Conservation (phyloP, 2,888 invertebrate species). For the Oscheius myriophilus region DNA sequence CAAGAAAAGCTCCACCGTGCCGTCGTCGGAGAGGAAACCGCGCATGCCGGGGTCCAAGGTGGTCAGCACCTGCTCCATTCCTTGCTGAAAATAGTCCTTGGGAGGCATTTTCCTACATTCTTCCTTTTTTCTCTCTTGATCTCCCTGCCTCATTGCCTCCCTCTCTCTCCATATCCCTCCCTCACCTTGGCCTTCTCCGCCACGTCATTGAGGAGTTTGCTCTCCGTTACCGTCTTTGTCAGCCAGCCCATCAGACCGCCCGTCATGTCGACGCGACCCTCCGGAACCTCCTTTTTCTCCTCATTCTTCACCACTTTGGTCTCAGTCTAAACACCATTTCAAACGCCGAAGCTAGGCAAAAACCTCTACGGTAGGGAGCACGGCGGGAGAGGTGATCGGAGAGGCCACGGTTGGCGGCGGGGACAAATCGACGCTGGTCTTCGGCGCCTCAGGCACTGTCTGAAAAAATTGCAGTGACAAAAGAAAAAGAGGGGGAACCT, state of each 20-base stretch:
- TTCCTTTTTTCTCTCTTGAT: too few relatives aligned
- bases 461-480: neutral
- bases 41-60: constrained; percentile 57
- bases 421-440: constrained; percentile 6
- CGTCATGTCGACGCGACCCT: constrained; percentile 39
- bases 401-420: constrained; percentile 9
- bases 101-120: too few relatives aligned
- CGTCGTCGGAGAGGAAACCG: constrained; percentile 45
- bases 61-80: constrained; percentile 52
- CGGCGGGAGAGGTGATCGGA: constrained; percentile 16
- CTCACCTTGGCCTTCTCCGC: constrained; percentile 46
- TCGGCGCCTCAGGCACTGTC: neutral
- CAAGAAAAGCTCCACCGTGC: constrained; percentile 28
- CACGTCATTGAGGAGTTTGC: constrained; percentile 43
- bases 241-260: constrained; percentile 53
- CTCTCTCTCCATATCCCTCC: too few relatives aligned
- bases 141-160: too few relatives aligned
- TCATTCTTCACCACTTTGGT: neutral
- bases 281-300: neutral
- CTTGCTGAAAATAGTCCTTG: constrained; percentile 19
- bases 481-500: too few relatives aligned
- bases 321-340: too few relatives aligned
- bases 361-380: constrained; percentile 5
- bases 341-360: too few relatives aligned
- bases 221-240: constrained; percentile 47